A percentile compares a stretch with the other conserved stretches of the same genome.
Evolutionary conservation across 2,797 vertebrate genomes (phyloP).

Genomic region (Melanotaenia maccullochi): DNA sequence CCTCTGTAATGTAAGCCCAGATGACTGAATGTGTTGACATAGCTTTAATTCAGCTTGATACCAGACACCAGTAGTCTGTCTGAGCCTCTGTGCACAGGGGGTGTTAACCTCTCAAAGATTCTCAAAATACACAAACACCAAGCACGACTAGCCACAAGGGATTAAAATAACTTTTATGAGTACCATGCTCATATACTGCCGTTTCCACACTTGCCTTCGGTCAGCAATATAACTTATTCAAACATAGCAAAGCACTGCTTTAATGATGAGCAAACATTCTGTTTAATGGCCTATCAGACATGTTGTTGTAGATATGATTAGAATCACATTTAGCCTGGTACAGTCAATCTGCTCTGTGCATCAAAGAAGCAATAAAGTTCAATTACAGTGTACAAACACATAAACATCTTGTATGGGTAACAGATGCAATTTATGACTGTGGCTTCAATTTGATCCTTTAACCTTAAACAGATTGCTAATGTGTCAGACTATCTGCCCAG

Average conservation of each 20-base stretch:
- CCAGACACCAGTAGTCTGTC: conserved; percentile 82
- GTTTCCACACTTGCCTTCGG: conserved; percentile 67
- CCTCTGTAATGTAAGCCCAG: conserved; percentile 78
- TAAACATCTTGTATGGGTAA: conserved; percentile 70
- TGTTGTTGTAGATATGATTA: conserved; percentile 43
- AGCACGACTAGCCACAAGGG: conserved; percentile 69
- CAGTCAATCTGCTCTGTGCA: conserved; percentile 22
- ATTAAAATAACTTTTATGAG: conserved; percentile 82
- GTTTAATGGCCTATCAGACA: conserved; percentile 51
- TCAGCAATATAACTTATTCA: conserved; percentile 63
- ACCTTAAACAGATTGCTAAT: conserved; percentile 80
- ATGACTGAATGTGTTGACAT: conserved; percentile 85
- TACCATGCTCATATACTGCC: conserved; percentile 65
- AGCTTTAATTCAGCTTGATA: conserved; percentile 87
- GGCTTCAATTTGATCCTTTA: conserved; percentile 76
- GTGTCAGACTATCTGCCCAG: conserved; percentile 75
- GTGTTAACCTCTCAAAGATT: conserved; percentile 85
- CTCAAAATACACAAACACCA: conserved; percentile 84
- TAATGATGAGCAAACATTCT: conserved; percentile 50
- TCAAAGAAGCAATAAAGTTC: conserved; percentile 62
- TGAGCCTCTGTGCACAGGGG: conserved; percentile 76
- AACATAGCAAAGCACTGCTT: conserved; percentile 50
- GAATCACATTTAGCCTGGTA: conserved; percentile 20
- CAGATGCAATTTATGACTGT: conserved; percentile 72
- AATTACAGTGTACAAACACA: conserved; percentile 63